Percentiles rank a stretch among this genome's conserved stretches.
Evolutionary conservation across 2,888 invertebrate species (phyloP).

Genomic region (Drosophila differens): DNA sequence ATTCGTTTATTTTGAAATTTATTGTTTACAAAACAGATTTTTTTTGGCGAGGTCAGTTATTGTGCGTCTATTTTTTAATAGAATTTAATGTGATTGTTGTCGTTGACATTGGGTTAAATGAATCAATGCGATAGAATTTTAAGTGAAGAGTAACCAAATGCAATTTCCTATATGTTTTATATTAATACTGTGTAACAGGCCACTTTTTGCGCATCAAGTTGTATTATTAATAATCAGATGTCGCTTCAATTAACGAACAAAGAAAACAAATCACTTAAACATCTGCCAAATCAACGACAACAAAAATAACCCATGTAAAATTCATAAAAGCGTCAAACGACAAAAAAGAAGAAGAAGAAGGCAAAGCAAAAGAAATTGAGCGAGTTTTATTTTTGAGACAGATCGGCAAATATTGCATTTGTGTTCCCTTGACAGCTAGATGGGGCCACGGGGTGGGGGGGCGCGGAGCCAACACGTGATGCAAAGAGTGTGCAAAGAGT

Average conservation of each 20-base stretch:
- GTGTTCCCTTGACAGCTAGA: slow-evolving; percentile 47
- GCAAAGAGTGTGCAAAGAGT: slow-evolving; percentile 34
- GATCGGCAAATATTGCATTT: slow-evolving; percentile 35
- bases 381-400: slow-evolving; percentile 36
- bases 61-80: not conserved
- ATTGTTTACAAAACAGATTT: slow-evolving; percentile 24
- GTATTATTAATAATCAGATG: slow-evolving; percentile 37
- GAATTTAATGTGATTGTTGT: not conserved
- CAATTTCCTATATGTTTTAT: not conserved
- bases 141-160: not conserved
- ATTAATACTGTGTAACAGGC: not conserved
- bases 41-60: slow-evolving; percentile 49
- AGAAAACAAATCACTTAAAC: slow-evolving; percentile 71
- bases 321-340: slow-evolving; percentile 10
- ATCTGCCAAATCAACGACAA: slow-evolving; percentile 13
- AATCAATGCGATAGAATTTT: slow-evolving; percentile 1
- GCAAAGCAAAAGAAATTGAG: slow-evolving; percentile 26
- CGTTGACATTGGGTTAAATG: not conserved
- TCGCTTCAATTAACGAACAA: slow-evolving; percentile 45
- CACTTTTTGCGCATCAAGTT: slow-evolving; percentile 16
- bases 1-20: slow-evolving; percentile 48
- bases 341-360: not conserved
- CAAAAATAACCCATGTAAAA: slow-evolving; percentile 29
- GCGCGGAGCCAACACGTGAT: slow-evolving; percentile 54
- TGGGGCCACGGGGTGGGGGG: not conserved